These are phyloP conservation scores for Orthosia incerta DNA, from an alignment of 2,888 invertebrate species.

Conservation along the genomic window DNA sequence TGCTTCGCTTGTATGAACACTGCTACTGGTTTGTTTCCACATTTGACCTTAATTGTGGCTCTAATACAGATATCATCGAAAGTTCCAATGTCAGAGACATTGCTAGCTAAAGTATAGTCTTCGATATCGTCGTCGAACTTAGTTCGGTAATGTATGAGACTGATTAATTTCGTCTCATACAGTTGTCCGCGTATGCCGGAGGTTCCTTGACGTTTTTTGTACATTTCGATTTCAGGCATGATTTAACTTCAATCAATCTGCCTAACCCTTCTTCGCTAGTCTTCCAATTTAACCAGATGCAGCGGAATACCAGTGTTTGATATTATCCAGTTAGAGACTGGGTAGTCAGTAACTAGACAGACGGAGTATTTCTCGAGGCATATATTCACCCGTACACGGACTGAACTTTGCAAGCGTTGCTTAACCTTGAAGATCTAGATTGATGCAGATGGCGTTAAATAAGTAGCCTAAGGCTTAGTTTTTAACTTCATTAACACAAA, in stretches of 20 bases:
- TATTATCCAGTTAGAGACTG: too few relatives aligned
- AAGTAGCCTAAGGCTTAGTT: too few relatives aligned
- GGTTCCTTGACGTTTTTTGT: conserved; percentile 35
- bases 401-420: too few relatives aligned
- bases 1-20: conserved; percentile 62
- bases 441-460: too few relatives aligned
- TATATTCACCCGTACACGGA: too few relatives aligned
- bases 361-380: too few relatives aligned
- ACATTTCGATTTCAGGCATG: conserved; percentile 7
- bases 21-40: conserved; percentile 16
- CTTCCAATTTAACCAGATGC: too few relatives aligned
- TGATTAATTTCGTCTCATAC: conserved; percentile 60
- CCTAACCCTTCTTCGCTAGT: too few relatives aligned
- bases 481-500: too few relatives aligned
- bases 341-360: too few relatives aligned
- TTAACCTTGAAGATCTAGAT: too few relatives aligned
- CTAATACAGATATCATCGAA: conserved; percentile 62
- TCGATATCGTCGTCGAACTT: conserved; percentile 38
- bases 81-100: conserved; percentile 57
- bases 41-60: conserved; percentile 38
- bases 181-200: conserved; percentile 59
- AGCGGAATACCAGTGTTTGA: too few relatives aligned
- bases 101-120: conserved; percentile 56
- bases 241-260: not conserved
- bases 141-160: conserved; percentile 52